These are phyloP conservation scores for Limenitis camilla DNA, from an alignment of 2,888 invertebrate genomes.

Conservation along the genomic window DNA sequence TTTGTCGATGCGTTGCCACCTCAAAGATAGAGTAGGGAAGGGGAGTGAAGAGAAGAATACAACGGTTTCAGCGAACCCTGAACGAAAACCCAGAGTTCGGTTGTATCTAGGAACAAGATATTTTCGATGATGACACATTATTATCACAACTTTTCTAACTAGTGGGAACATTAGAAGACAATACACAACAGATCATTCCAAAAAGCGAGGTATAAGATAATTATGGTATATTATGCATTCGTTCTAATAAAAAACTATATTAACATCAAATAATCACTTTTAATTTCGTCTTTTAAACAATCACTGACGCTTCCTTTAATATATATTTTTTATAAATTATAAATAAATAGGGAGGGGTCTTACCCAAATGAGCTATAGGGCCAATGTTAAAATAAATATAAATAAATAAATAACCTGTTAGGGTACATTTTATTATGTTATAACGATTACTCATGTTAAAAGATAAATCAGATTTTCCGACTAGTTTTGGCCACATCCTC, in stretches of 20 bases:
- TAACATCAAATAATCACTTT: background rate
- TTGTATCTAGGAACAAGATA: no score
- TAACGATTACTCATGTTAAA: no score
- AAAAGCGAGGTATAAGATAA: constrained; percentile 10
- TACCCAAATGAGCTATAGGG: constrained; percentile 39
- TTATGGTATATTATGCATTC: background rate
- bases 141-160: background rate
- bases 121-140: no score
- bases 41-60: no score
- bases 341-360: background rate
- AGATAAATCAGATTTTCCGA: no score
- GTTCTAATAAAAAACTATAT: background rate
- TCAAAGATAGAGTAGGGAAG: no score
- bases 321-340: background rate
- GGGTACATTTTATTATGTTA: background rate
- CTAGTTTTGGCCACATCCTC: no score
- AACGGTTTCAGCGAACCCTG: no score
- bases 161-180: constrained; percentile 11
- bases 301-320: background rate
- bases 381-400: constrained; percentile 29
- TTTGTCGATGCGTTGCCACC: no score
- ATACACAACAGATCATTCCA: constrained; percentile 16
- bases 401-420: background rate
- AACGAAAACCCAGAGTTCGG: no score
- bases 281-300: background rate